A percentile compares a stretch with the other conserved stretches of the same genome.
Evolutionary conservation across 2,888 invertebrate species (phyloP).

Genomic region (Lutraria lutraria): DNA sequence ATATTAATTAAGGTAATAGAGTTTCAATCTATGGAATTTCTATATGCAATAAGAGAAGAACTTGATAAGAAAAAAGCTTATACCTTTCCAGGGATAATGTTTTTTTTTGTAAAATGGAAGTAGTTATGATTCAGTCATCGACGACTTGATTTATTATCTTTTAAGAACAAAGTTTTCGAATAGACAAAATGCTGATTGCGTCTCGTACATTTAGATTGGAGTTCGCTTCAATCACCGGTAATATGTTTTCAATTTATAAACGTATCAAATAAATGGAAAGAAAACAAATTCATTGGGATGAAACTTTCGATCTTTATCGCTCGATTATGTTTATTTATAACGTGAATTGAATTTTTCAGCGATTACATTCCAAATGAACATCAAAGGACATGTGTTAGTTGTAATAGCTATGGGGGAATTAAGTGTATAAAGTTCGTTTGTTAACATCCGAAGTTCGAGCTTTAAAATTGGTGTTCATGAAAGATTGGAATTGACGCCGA

Average conservation of each 20-base stretch:
- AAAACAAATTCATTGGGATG: neutral
- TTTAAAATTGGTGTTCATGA: no score
- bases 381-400: neutral
- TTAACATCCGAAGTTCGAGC: no score
- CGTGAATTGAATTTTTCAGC: neutral
- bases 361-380: neutral
- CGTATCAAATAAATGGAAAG: neutral
- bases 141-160: neutral
- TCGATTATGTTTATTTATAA: neutral
- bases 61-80: neutral
- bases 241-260: neutral
- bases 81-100: neutral
- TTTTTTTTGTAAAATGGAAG: neutral
- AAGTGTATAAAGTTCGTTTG: no score
- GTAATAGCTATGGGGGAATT: no score
- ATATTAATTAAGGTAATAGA: conserved; percentile 32
- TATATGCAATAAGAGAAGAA: neutral
- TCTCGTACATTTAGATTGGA: neutral
- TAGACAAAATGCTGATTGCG: neutral
- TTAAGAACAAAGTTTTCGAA: neutral
- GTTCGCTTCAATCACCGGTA: neutral
- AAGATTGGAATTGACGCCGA: no score
- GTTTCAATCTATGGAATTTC: conserved; percentile 27
- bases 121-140: neutral
- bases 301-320: neutral